phyloP scores from a whole-genome alignment of 2,888 invertebrate species.

The Dasysyrphus tricinctus region DNA sequence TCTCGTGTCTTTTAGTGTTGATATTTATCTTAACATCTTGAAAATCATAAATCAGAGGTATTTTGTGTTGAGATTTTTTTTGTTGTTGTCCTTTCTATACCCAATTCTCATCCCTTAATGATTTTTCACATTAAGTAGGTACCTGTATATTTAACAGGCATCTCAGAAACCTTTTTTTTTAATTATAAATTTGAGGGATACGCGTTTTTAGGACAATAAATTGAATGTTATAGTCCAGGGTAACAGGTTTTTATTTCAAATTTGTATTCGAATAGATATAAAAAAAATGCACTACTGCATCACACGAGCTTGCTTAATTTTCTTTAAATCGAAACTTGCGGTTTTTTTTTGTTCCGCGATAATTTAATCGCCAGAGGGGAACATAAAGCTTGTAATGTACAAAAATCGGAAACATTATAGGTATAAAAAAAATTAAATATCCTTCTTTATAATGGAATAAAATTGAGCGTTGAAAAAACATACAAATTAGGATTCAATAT shows the following conservation, averaged over 20 bases:
- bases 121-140: conserved; percentile 26
- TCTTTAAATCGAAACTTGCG: too few relatives aligned
- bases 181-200: conserved; percentile 31
- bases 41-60: conserved; percentile 56
- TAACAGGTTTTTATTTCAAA: not conserved
- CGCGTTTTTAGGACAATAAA: conserved; percentile 35
- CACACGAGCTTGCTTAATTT: too few relatives aligned
- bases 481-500: too few relatives aligned
- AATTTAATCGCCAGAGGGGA: too few relatives aligned
- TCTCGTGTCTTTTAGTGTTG: conserved; percentile 19
- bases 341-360: too few relatives aligned
- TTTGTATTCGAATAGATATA: not conserved
- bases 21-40: conserved; percentile 53
- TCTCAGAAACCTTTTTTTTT: conserved; percentile 2
- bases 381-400: too few relatives aligned
- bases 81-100: conserved; percentile 15
- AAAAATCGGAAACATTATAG: too few relatives aligned
- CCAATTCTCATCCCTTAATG: conserved; percentile 33
- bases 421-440: too few relatives aligned
- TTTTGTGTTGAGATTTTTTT: conserved; percentile 19
- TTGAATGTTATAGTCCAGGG: conserved; percentile 15
- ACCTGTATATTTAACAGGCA: not conserved
- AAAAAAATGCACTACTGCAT: too few relatives aligned
- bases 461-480: too few relatives aligned
- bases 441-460: too few relatives aligned